Percentiles rank a stretch among this genome's conserved stretches.
phyloP scores from a whole-genome alignment of 2,113 vertebrate species.

The Semicossyphus pulcher region DNA sequence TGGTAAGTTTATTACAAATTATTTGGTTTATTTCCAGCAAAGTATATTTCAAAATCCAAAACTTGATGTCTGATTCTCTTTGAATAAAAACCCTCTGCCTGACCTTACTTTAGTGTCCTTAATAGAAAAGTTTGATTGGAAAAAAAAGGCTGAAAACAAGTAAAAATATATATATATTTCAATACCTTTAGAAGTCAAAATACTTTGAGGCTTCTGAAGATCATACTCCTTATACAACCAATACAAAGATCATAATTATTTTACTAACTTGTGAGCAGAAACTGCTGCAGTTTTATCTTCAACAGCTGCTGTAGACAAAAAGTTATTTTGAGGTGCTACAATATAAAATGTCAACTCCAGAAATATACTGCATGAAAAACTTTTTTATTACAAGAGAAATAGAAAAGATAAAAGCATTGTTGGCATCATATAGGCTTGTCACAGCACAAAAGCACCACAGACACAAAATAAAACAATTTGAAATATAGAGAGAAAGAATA shows the following conservation, averaged over 20 bases:
- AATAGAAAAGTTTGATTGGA: no score
- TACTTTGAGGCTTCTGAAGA: no score
- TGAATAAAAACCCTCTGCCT: no score
- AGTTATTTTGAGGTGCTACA: not conserved
- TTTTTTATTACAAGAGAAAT: conserved; percentile 79
- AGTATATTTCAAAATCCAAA: no score
- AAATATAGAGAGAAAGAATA: conserved; percentile 53
- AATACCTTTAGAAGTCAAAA: no score
- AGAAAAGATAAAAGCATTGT: conserved; percentile 80
- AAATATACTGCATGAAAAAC: conserved; percentile 64
- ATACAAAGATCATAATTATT: not conserved
- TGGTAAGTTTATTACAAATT: no score
- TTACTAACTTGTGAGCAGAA: not conserved
- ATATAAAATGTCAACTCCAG: conserved; percentile 23
- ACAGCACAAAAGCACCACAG: conserved; percentile 79
- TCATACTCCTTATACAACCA: no score
- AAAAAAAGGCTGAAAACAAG: no score
- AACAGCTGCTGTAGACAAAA: not conserved
- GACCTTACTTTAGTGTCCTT: no score
- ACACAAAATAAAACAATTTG: conserved; percentile 49
- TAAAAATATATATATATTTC: no score
- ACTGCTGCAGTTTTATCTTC: not conserved
- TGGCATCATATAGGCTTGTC: conserved; percentile 67
- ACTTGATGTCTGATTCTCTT: no score
- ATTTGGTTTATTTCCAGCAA: no score